Evolutionary conservation across 37 sponge, comb jelly and placozoan species (phyloP), one percentile per base, ranked within the genome.

Genomic region (Lycopodina hypogea): DNA sequence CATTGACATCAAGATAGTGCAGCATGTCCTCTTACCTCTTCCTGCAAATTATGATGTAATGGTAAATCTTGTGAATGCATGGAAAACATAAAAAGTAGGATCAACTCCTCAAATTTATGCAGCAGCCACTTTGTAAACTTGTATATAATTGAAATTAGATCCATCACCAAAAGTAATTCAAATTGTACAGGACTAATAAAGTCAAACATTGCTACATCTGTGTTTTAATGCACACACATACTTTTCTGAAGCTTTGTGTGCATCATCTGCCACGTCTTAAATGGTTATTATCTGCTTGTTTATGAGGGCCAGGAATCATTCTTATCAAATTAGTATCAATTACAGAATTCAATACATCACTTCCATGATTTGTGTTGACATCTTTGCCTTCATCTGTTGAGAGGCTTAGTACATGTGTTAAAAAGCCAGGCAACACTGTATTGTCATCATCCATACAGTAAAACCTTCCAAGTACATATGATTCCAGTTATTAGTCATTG

Each of bases 251-350:
- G 68, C 68, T 11, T 78, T 65, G 26, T 65, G 66, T 63, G 35
- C 78, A 64, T 67, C 78, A 78, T 78, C 68, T 65, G 68, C n/a
- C n/a, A 11, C 83, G 52, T 81, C 61, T 18, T 73, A 81, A 34
- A 6, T 73, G 38, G 30, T 73, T 62, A 29, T 60, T 81, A 42
- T 81, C 82, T 14, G 82, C 74, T 53, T 81, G 73, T 58, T 73
- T 24, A 24, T 58, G 59, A 14, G 59, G 41, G 72, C 81, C 72
- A 18, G 67, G 67, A 33, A 53, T 56, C 8, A 74, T 17, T n/a
- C 41, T 74, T 28, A 6, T 50, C n/a, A 77, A 4, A 38, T 78
- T 30, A 39, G 68, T 65, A 66, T 63, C 67, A 67, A 58, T 19
- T 14, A 58, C 14, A 19, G 59, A 58, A 59, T 18, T 38, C 38